Base-by-base conservation (phyloP, 2,797 vertebrate genomes). In the Ptychobarbus kaznakovi region DNA sequence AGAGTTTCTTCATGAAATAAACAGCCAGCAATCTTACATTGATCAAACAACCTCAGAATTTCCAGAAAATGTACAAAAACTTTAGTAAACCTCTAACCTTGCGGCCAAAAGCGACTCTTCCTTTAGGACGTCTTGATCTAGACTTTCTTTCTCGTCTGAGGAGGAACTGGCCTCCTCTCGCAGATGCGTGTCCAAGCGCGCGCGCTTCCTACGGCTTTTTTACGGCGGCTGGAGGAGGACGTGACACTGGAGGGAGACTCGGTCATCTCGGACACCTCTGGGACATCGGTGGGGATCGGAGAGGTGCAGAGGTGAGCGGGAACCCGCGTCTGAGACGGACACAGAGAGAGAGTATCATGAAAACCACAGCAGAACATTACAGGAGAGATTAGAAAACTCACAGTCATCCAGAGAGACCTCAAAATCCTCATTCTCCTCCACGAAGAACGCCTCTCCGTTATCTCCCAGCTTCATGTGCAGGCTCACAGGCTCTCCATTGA, bases 401-500 rank as follows among this genome's bases (percentile, higher is more conserved):
- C 61, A 65, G 6, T 32, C 22, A 1, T 2, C 6, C 15, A 20
- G 13, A 49, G 83, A 81, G 79, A 95, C 96, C 94, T 93, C 90
- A 79, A 91, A 89, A 69, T 93, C 95, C 72, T 97, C 96, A 4
- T 92, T 92, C 91, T 98, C 95, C 88, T 97, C 95, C 46, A 99
- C 95, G 13, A 99, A 99, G 92, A 99, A 99, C 35, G 98, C 98
- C 87, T 99, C 98, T 84, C 98, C 98, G 3, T 97, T 98, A 90
- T 99, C 96, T 16, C 98, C 98, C 63, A 99, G 93, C 91, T 97
- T 98, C 98, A 99, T 99, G 69, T 97, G 97, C 90, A 99, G 93
- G 87, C 97, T 95, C 42, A 98, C 97, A 0, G 96, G 92, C 85
- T 99, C 95, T 6, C 98, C 98, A 0, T 98, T 99, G 88, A 99